Percentiles rank a stretch among this genome's conserved stretches.
Conservation (phyloP, 1,140 invertebrate species). For the Octopus bimaculoides region DNA sequence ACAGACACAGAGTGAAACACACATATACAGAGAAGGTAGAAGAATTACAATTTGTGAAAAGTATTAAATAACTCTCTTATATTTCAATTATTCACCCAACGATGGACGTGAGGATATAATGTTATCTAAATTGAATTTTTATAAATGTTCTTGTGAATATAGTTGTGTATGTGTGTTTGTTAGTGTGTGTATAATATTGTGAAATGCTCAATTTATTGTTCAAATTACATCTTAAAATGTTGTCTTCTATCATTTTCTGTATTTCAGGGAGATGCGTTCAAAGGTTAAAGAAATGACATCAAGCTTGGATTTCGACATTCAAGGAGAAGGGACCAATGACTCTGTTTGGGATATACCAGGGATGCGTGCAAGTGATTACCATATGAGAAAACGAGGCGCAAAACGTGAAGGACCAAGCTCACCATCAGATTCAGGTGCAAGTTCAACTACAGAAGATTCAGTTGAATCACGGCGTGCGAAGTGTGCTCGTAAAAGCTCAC, state of each 20-base stretch:
- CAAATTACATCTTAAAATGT: too few species aligned
- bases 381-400: constrained; percentile 17
- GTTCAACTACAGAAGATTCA: constrained; percentile 39
- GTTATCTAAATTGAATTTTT: too few species aligned
- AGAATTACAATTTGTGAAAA: too few species aligned
- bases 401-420: constrained; percentile 33
- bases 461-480: constrained; percentile 39
- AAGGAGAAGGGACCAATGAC: constrained; percentile 4
- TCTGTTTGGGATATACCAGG: not conserved
- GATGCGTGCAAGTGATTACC: constrained; percentile 6
- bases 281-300: constrained; percentile 4
- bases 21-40: too few species aligned
- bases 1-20: too few species aligned
- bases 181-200: too few species aligned
- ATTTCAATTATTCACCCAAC: too few species aligned
- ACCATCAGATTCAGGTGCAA: constrained; percentile 47
- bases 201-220: too few species aligned
- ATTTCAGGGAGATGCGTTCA: constrained; percentile 10
- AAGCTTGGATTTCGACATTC: constrained; percentile 10
- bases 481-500: constrained; percentile 48
- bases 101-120: too few species aligned
- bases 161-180: too few species aligned
- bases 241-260: not conserved
- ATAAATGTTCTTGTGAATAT: too few species aligned
- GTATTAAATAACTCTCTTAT: too few species aligned